Conservation (phyloP, 2,113 vertebrate species). For the Stegostoma tigrinum region DNA sequence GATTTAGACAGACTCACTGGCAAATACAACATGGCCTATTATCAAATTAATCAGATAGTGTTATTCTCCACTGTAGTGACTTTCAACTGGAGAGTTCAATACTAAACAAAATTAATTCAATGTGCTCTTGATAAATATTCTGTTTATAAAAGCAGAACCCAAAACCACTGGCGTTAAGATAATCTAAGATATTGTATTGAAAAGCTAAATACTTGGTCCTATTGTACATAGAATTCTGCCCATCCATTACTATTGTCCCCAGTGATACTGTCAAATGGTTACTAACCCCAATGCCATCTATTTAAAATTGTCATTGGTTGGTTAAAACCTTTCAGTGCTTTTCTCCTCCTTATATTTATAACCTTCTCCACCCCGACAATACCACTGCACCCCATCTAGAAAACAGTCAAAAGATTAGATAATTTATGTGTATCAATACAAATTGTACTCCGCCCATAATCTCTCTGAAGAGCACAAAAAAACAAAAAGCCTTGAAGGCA, state of each 20-base stretch:
- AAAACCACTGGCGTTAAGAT: not conserved
- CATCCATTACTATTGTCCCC: not conserved
- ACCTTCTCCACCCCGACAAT: not conserved
- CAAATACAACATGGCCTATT: not conserved
- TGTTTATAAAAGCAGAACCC: not conserved
- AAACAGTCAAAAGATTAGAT: no score
- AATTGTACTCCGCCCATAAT: no score
- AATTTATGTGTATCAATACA: no score
- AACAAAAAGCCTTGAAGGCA: no score
- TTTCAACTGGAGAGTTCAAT: not conserved
- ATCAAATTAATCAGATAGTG: not conserved
- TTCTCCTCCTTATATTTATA: not conserved
- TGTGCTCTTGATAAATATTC: not conserved
- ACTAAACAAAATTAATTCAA: not conserved
- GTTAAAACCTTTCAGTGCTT: not conserved
- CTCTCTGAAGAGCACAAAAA: no score
- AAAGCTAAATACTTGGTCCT: not conserved
- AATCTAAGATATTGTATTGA: not conserved
- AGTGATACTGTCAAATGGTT: not conserved
- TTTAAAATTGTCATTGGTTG: not conserved
- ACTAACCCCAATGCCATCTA: not conserved
- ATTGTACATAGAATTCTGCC: not conserved
- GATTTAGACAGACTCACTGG: not conserved
- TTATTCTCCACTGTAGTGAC: not conserved
- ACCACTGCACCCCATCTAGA: not conserved